These are phyloP conservation scores for Apolygus lucorum DNA, from an alignment of 1,140 invertebrate genomes.

Conservation along the genomic window DNA sequence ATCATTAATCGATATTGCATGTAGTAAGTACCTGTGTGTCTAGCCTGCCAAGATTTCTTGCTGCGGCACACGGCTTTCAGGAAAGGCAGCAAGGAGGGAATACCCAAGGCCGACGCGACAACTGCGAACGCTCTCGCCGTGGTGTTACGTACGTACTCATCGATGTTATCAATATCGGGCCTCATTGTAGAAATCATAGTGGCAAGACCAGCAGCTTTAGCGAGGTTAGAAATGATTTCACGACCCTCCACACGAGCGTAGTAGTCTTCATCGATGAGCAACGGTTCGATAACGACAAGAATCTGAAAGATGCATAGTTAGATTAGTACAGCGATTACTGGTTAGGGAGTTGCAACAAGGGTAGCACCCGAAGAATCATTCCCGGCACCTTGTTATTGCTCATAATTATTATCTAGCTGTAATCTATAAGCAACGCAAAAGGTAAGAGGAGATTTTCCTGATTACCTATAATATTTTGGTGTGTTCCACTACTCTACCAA, in stretches of 20 bases:
- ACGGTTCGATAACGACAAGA: constrained; percentile 96
- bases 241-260: constrained; percentile 98
- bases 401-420: too few species aligned
- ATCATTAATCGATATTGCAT: too few species aligned
- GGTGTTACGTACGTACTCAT: constrained; percentile 99
- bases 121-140: constrained; percentile 98
- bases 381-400: too few species aligned
- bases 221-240: constrained; percentile 99
- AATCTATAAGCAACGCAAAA: too few species aligned
- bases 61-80: constrained; percentile 98
- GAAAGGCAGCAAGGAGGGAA: constrained; percentile 95
- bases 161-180: constrained; percentile 99
- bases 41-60: constrained; percentile 99
- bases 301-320: too few species aligned
- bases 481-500: too few species aligned
- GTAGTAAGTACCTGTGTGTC: constrained; percentile 90
- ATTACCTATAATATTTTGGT: too few species aligned
- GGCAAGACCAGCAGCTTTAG: constrained; percentile 98
- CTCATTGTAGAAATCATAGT: constrained; percentile 99
- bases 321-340: too few species aligned
- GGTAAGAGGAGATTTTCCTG: too few species aligned
- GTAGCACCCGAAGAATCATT: too few species aligned
- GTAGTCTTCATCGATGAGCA: constrained; percentile 99
- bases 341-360: too few species aligned
- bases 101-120: constrained; percentile 96